phyloP scores from a whole-genome alignment of 1,140 invertebrate genomes.

The Eubasilissa regina region DNA sequence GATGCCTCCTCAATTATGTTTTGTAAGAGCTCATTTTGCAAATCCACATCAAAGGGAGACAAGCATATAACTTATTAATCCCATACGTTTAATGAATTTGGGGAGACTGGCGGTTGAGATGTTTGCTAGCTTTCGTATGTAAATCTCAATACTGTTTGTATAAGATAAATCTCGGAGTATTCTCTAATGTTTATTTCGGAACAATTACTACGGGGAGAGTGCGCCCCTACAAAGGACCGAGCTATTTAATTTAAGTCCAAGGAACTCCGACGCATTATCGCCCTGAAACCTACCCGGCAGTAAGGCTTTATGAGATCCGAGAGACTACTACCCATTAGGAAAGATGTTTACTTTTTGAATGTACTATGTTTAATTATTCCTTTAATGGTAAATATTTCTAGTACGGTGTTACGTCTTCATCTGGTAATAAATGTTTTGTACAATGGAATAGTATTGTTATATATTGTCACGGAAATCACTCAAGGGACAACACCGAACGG shows the following conservation, averaged over 20 bases:
- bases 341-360: conserved; percentile 17
- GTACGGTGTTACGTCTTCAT: no score
- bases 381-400: background rate
- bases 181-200: conserved; percentile 2
- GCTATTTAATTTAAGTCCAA: background rate
- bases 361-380: conserved; percentile 23
- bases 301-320: conserved; percentile 16
- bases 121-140: conserved; percentile 12
- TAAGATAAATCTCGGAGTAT: conserved; percentile 12
- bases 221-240: background rate
- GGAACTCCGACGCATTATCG: conserved; percentile 14
- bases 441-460: no score
- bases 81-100: conserved; percentile 27
- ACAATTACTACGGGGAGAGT: background rate
- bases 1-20: conserved; percentile 22
- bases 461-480: no score
- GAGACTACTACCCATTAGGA: conserved; percentile 27
- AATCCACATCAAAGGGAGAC: conserved; percentile 32
- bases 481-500: no score
- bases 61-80: conserved; percentile 32
- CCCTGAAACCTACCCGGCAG: conserved; percentile 1
- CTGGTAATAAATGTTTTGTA: no score
- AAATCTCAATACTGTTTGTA: conserved; percentile 29
- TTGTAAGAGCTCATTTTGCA: conserved; percentile 3
- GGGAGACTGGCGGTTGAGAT: background rate